Percentiles rank a stretch among this genome's conserved stretches.
phyloP scores from a whole-genome alignment of 2,888 invertebrate species.

The Abscondita cerata region DNA sequence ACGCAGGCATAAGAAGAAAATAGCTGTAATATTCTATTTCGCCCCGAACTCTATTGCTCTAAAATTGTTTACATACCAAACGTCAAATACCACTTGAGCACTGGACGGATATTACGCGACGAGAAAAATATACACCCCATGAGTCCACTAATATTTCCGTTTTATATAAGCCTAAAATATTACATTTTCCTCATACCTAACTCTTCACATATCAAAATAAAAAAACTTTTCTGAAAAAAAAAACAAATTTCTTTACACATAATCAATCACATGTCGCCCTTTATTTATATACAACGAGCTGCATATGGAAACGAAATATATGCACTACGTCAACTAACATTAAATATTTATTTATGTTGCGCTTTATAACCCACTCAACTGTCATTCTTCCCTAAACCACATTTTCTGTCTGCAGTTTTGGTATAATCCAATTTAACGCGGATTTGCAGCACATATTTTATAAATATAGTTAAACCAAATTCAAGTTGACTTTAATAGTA shows the following conservation, averaged over 20 bases:
- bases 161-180: slow-evolving; percentile 15
- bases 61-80: slow-evolving; percentile 11
- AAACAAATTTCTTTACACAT: slow-evolving; percentile 28
- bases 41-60: not conserved
- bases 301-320: slow-evolving; percentile 23
- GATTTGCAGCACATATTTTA: too few relatives aligned
- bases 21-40: not conserved
- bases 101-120: slow-evolving; percentile 3
- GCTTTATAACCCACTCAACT: not conserved
- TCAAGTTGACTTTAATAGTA: too few relatives aligned
- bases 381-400: too few relatives aligned
- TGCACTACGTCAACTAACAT: slow-evolving; percentile 15
- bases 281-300: slow-evolving; percentile 20
- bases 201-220: too few relatives aligned
- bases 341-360: slow-evolving; percentile 19
- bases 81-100: slow-evolving; percentile 6
- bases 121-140: slow-evolving; percentile 7
- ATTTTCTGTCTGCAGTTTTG: too few relatives aligned
- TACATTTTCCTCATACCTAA: not conserved
- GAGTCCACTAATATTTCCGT: slow-evolving; percentile 7
- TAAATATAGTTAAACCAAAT: too few relatives aligned
- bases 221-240: not conserved
- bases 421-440: too few relatives aligned
- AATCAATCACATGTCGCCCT: slow-evolving; percentile 30
- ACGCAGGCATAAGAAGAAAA: too few relatives aligned